Conservation (phyloP, 2,113 vertebrate species). For the Oenanthe melanoleuca region DNA sequence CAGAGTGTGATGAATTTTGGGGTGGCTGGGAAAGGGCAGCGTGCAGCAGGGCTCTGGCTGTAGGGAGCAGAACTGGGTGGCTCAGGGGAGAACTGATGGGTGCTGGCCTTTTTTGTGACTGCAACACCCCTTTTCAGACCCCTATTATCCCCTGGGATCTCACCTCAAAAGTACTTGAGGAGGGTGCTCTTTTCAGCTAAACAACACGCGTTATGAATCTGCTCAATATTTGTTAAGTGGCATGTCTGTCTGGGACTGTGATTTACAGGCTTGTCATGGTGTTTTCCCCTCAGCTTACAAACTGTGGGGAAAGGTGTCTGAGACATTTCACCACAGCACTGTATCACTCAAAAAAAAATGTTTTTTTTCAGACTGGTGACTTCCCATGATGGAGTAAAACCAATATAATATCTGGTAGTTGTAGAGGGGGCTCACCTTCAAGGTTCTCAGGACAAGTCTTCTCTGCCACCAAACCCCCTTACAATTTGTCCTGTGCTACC, state of each 20-base stretch:
- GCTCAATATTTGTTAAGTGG: neutral
- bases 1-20: neutral
- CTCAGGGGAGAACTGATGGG: neutral
- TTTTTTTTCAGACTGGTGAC: fast-evolving
- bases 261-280: neutral
- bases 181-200: neutral
- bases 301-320: neutral
- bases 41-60: fast-evolving
- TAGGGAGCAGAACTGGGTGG: neutral
- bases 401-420: neutral
- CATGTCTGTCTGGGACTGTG: neutral
- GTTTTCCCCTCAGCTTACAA: neutral
- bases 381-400: neutral
- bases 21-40: neutral
- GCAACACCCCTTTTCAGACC: fast-evolving
- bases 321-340: neutral
- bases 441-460: neutral
- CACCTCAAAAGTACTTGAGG: neutral
- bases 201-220: neutral
- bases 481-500: neutral
- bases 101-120: neutral
- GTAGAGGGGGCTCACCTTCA: fast-evolving
- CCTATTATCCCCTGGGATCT: neutral
- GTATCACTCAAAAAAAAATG: neutral
- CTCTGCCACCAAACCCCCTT: neutral